phyloP scores from a whole-genome alignment of 2,113 vertebrate species.

The Anthoscopus minutus region DNA sequence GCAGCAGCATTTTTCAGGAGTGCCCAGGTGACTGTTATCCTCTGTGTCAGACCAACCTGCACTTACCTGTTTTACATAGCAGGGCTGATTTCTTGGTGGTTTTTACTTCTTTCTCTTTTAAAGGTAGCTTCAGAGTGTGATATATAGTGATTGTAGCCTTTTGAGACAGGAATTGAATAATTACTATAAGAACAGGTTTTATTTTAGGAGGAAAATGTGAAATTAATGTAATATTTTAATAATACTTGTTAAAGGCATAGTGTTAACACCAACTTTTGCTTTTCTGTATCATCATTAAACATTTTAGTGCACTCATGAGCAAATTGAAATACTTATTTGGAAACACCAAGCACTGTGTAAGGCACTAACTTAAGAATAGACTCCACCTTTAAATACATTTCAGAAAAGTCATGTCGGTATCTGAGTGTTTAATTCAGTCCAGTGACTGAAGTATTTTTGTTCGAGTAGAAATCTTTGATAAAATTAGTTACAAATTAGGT shows the following conservation, averaged over 20 bases:
- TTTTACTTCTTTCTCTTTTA: background rate
- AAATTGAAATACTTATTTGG: background rate
- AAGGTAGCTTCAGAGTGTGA: background rate
- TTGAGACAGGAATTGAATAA: background rate
- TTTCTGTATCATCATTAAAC: background rate
- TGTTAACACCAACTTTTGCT: background rate
- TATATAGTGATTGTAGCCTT: background rate
- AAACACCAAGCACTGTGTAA: background rate
- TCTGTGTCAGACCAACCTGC: background rate
- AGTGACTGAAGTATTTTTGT: background rate
- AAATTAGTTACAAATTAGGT: background rate
- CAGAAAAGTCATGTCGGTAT: background rate
- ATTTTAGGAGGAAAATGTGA: background rate
- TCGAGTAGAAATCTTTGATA: background rate
- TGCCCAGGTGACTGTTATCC: background rate
- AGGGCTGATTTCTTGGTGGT: background rate
- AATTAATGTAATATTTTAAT: background rate
- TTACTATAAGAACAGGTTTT: background rate
- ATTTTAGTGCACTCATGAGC: background rate
- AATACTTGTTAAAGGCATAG: background rate
- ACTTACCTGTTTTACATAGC: background rate
- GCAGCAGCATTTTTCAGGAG: background rate
- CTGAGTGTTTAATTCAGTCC: background rate
- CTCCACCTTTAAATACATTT: background rate
- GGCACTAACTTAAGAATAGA: background rate